Base-by-base conservation (phyloP, 2,888 invertebrate genomes). In the Andrena camellia region DNA sequence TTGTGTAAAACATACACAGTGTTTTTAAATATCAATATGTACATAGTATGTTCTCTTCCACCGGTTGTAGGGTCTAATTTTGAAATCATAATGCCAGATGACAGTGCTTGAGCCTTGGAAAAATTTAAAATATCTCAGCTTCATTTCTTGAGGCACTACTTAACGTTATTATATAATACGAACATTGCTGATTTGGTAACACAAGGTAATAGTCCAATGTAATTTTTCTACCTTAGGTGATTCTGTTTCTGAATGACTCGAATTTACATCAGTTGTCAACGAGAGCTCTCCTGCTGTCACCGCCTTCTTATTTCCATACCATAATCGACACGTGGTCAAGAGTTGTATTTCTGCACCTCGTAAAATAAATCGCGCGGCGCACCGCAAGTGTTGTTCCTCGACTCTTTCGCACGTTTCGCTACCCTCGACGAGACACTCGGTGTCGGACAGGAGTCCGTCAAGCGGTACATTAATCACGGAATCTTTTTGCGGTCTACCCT, bases 391-490 rank as follows among this genome's bases (percentile, higher is more conserved):
- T 78, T 70, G 78, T 87, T 79, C 81, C 80, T 84, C 87, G 84
- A 81, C 76, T 80, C 82, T 85, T 84, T 85, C 85, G 79, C 80
- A 71, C 81, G 86, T 87, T 84, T 75, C 83, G 73, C 77, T 73
- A 81, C 83, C 84, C 80, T 73, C 84, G 68, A 17, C 48, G 68
- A 69, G 71, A 79, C 81, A 81, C 82, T 75, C 78, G 84, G 76
- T 73, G 83, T 80, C 70, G 78, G 86, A 82, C 85, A 68, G 85
- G 57, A 85, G 87, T 88, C 86, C 86, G 87, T 89, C 87, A 85
- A 80, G 80, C 71, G 80, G 81, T 77, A 78, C 88, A 90, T 90
- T 89, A 90, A 90, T 91, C 89, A 90, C 75, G 60, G 26, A 70
- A 82, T 73, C 79, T 83, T 85, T 76, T 77, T 77, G 76, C 62